These are phyloP conservation scores for Melanotaenia maccullochi DNA, from an alignment of 2,797 vertebrate species.

Conservation along the genomic window DNA sequence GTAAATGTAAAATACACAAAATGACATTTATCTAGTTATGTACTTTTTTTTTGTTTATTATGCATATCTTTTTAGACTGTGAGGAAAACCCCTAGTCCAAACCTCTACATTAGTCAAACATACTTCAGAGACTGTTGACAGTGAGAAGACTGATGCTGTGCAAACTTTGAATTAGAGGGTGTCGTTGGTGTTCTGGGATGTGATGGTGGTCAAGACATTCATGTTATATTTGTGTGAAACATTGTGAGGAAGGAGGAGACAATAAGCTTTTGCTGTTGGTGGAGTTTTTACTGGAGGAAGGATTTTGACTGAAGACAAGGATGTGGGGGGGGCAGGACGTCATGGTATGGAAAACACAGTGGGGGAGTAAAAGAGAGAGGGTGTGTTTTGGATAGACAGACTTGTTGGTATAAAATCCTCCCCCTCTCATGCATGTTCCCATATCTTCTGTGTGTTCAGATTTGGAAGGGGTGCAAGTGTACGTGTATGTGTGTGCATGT, in stretches of 20 bases:
- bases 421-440: conserved; percentile 76
- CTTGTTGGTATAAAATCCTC: conserved; percentile 89
- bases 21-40: too few species aligned
- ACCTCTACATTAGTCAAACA: neutral
- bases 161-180: conserved; percentile 38
- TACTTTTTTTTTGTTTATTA: neutral
- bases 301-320: conserved; percentile 36
- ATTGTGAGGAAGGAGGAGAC: conserved; percentile 41
- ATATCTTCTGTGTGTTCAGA: conserved; percentile 76
- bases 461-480: conserved; percentile 41
- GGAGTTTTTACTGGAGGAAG: conserved; percentile 44
- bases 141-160: neutral
- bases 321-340: conserved; percentile 45
- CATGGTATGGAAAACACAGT: conserved; percentile 59
- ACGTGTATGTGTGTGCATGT: conserved; percentile 14
- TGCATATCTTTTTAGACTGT: neutral
- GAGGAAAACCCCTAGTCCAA: neutral
- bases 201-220: conserved; percentile 62
- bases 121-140: neutral
- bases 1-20: neutral
- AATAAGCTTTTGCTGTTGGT: conserved; percentile 13
- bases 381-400: conserved; percentile 57
- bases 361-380: conserved; percentile 49
- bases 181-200: conserved; percentile 69
- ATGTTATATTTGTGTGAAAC: conserved; percentile 21